These are phyloP conservation scores for Gryon sp. DNA, from an alignment of 1,140 invertebrate genomes.

Conservation along the genomic window DNA sequence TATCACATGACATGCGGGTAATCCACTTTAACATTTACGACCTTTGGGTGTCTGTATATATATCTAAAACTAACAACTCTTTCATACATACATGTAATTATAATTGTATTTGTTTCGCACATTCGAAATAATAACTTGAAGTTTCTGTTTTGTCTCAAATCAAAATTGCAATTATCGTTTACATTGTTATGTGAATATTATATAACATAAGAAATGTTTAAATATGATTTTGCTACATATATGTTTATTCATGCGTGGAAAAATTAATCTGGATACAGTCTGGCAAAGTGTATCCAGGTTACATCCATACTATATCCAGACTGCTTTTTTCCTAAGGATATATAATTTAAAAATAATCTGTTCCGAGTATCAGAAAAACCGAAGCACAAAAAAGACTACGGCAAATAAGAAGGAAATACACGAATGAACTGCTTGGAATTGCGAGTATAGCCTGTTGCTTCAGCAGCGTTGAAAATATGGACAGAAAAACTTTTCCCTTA, in stretches of 20 bases:
- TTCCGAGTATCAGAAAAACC: constrained; percentile 26
- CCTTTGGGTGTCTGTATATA: constrained; percentile 15
- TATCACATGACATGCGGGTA: constrained; percentile 30
- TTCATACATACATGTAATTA: not conserved
- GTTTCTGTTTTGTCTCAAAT: no score
- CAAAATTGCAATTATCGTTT: no score
- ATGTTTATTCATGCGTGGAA: no score
- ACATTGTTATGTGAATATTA: no score
- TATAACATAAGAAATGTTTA: no score
- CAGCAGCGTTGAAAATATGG: constrained; percentile 58
- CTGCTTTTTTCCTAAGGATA: no score
- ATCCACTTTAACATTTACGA: constrained; percentile 34
- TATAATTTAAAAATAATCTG: constrained; percentile 34
- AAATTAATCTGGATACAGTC: no score
- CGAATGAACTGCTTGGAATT: constrained; percentile 68
- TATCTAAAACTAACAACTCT: constrained; percentile 20
- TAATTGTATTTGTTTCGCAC: not conserved
- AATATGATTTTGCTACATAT: no score
- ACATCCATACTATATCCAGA: no score
- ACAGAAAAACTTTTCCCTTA: constrained; percentile 47
- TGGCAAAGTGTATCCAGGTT: no score
- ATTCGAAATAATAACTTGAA: no score
- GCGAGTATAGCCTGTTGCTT: constrained; percentile 71
- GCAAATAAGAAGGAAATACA: constrained; percentile 15
- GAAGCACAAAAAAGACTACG: constrained; percentile 33